Evolutionary conservation across 2,113 vertebrate genomes (phyloP), one percentile per base, ranked within the genome.

Genomic region (Anarhynchus alexandrinus): DNA sequence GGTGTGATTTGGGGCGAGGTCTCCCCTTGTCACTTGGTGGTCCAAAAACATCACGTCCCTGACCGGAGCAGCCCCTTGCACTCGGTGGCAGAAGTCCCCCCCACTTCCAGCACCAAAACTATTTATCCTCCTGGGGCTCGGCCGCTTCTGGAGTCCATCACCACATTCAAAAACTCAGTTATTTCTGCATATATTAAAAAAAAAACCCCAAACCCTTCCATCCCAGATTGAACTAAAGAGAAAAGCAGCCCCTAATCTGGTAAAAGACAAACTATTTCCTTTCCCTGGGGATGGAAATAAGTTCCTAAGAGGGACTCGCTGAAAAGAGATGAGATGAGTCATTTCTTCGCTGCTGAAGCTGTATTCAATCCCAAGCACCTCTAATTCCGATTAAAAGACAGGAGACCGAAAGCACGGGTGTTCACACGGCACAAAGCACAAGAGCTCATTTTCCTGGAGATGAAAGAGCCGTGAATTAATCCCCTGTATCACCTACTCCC

Each of bases 311-410:
- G 66, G 51, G 71, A 85, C 67, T 92, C 0, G 6, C 81, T 91
- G 69, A 77, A 77, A 70, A 91, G 74, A 82, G 70, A 85, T 0
- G 21, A 90, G 74, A 74, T 97, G 95, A 96, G 59, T 96, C 96
- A 97, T 64, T 90, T 70, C 67, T 85, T 77, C 10, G 7, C 62
- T 57, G 81, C 87, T 65, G 58, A 82, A 85, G 82, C 82, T 80
- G 59, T 27, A 43, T 67, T 93, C 79, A 91, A 73, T 61, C 51
- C 57, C 45, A 21, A 89, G 66, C 83, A 94, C 73, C 93, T 91
- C 66, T 45, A 62, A 93, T 27, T 94, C 67, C 21, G 5, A 71
- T 36, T 43, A 66, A 85, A 93, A 91, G 76, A 18, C 55, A 65
- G 59, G 64, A 87, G 59, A 85, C 55, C 1, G 0, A 91, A 72